These are phyloP conservation scores for Urocolius indicus DNA, from an alignment of 2,113 vertebrate species.

Conservation along the genomic window DNA sequence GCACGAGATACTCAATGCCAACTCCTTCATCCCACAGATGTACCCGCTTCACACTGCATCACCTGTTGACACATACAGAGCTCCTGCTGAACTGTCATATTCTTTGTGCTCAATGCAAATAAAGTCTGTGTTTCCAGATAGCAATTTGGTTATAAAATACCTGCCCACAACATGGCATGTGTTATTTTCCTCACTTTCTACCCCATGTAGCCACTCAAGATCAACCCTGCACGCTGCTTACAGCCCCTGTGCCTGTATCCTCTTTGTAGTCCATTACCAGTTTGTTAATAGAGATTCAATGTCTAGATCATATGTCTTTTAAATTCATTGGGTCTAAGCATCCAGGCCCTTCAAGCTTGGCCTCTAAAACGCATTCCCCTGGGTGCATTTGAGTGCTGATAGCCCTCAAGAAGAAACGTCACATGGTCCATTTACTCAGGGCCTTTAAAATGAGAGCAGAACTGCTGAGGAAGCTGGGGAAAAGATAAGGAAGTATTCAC, in stretches of 20 bases:
- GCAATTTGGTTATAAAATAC: neutral
- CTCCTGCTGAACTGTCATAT: neutral
- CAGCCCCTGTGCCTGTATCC: neutral
- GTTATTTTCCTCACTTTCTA: neutral
- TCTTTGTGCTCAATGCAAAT: neutral
- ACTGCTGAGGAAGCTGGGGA: neutral
- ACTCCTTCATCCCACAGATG: neutral
- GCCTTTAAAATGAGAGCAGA: neutral
- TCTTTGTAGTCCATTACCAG: neutral
- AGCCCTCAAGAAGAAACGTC: neutral
- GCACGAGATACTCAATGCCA: neutral
- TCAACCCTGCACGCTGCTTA: neutral
- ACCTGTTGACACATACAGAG: neutral
- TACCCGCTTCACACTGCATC: fast-evolving
- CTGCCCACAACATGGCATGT: neutral
- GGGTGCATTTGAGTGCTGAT: neutral
- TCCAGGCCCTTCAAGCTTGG: neutral
- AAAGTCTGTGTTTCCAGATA: neutral
- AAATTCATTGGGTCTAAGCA: neutral
- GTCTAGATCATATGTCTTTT: neutral
- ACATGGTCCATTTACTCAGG: neutral
- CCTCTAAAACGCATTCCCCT: neutral
- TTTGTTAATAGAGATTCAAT: neutral
- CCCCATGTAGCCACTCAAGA: neutral
- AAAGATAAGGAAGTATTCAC: neutral